Evolutionary conservation across 2,113 vertebrate genomes (phyloP), one percentile per base, ranked within the genome.

Genomic region (Microcebus ravelobensis): DNA sequence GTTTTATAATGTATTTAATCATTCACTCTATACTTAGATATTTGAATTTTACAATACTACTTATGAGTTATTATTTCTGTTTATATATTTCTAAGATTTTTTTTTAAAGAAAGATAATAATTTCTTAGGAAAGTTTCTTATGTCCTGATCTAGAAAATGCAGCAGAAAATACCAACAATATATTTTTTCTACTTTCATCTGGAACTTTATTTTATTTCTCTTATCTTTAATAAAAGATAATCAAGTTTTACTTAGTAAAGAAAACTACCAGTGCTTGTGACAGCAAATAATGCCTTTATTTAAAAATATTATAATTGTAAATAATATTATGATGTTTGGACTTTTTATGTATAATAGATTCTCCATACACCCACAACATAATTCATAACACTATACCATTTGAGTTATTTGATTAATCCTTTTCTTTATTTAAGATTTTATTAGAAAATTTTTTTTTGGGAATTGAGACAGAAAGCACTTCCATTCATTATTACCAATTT

Each of bases 21-120:
- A 57, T 76, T 55, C 6, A 57, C 18, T 76, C 5, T 39, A 11
- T 65, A 55, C 2, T 61, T 61, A 79, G 2, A 45, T 65, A 63
- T 93, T 88, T 93, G 17, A 77, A 21, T 45, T 86, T 71, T 20
- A 70, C 15, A 48, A 39, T 23, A 45, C n/a, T 84, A 48, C 5
- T 63, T 48, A 52, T 15, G 1, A 87, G 67, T 45, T 18, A 36
- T 76, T 70, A 81, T 80, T 80, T 87, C 67, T 36, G 87, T 65
- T 77, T 57, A 39, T n/a, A 45, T 0, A 57, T 36, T 74, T 85
- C 27, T 6, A 59, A 80, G 18, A 73, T 67, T 42, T 36, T 73
- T 71, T 68, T 81, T 50, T 6, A 68, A 90, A 86, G 29, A 96
- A 90, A 94, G 3, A 9, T 55, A 50, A 95, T 76, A 90, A 84